Conservation (phyloP, 2,797 vertebrate species). For the Margarornis squamiger region DNA sequence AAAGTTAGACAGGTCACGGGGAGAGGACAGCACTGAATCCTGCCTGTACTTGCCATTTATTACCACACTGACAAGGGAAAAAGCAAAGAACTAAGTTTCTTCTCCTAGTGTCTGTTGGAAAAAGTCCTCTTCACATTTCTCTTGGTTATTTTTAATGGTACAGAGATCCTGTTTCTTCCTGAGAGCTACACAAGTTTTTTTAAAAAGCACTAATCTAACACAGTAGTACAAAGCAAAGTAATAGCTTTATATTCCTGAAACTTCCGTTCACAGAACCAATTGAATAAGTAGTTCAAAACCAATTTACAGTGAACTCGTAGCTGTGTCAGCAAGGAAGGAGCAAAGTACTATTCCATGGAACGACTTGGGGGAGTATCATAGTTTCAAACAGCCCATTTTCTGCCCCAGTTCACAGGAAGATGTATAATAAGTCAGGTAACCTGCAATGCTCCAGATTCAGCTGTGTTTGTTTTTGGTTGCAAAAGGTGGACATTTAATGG, state of each 20-base stretch:
- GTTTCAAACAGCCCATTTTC: not conserved
- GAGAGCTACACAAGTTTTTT: not conserved
- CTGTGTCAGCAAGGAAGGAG: not conserved
- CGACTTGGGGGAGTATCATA: not conserved
- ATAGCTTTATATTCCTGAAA: not conserved
- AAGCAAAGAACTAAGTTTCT: not conserved
- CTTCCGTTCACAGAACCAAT: not conserved
- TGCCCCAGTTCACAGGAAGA: not conserved
- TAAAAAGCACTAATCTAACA: not conserved
- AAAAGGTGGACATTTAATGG: not conserved
- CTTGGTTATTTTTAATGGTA: not conserved
- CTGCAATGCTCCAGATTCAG: not conserved
- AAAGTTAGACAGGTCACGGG: not conserved
- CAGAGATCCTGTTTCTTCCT: not conserved
- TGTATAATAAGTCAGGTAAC: not conserved
- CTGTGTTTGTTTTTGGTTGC: accelerated
- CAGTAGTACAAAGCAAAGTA: not conserved
- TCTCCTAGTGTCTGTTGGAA: not conserved
- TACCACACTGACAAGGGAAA: not conserved
- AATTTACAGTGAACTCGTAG: not conserved
- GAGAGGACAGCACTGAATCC: not conserved
- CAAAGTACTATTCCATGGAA: not conserved
- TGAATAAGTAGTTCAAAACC: not conserved
- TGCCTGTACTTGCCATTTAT: not conserved
- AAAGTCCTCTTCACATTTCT: not conserved